Evolutionary conservation across 2,113 vertebrate species (phyloP).

Genomic region (Hypocryptadius cinnamomeus): DNA sequence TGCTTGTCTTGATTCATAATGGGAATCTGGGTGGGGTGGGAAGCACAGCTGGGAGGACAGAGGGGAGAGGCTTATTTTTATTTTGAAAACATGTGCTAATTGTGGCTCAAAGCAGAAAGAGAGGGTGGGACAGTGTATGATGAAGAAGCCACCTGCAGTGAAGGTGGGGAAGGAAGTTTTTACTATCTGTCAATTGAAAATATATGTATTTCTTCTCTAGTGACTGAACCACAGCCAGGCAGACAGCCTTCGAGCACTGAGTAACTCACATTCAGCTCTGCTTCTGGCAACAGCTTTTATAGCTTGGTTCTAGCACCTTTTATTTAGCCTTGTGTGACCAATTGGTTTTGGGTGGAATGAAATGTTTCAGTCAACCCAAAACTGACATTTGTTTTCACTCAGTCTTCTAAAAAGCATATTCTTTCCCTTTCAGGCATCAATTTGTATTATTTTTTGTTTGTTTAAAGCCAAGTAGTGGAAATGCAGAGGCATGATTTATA

Average conservation of each 20-base stretch:
- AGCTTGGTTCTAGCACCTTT: constrained; percentile 5
- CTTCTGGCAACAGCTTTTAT: neutral
- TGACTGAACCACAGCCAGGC: neutral
- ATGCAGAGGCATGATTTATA: neutral
- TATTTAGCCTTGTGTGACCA: neutral
- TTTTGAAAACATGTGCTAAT: constrained; percentile 62
- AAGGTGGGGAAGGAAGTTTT: neutral
- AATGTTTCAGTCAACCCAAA: neutral
- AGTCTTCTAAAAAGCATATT: neutral
- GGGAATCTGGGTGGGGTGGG: constrained; percentile 66
- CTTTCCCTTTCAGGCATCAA: neutral
- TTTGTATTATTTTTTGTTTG: constrained; percentile 7
- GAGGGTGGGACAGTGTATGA: neutral
- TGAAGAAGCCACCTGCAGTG: constrained; percentile 5
- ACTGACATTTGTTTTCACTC: constrained; percentile 20
- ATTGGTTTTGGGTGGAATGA: neutral
- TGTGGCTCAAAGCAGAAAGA: constrained; percentile 25
- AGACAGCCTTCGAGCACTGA: neutral
- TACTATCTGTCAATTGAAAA: neutral
- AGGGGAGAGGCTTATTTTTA: constrained; percentile 61
- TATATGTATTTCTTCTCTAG: neutral
- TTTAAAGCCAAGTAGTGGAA: neutral
- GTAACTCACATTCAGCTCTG: neutral
- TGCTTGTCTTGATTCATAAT: constrained; percentile 60
- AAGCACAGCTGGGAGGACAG: constrained; percentile 62